A percentile compares a stretch with the other conserved stretches of the same genome.
Evolutionary conservation across 2,113 vertebrate genomes (phyloP).

Genomic region (Mesocricetus auratus): DNA sequence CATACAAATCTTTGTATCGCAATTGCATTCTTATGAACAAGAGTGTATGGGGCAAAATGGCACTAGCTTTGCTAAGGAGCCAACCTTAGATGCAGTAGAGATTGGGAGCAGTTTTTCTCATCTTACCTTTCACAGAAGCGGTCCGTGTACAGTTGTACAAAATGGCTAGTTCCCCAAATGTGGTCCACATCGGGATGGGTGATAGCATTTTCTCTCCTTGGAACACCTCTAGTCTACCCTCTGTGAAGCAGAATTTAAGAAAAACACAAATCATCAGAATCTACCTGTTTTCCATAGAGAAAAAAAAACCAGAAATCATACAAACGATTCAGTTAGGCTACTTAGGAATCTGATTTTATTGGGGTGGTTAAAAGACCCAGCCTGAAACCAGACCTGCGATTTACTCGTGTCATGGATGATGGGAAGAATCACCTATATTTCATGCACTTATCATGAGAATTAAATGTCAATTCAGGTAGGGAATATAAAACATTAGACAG

Average conservation of each 20-base stretch:
- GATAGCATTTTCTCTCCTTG: slow-evolving; percentile 94
- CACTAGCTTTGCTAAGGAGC: not conserved
- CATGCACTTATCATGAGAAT: not conserved
- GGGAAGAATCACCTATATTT: not conserved
- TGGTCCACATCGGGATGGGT: slow-evolving; percentile 92
- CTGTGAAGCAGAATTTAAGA: slow-evolving; percentile 84
- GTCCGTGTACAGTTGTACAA: slow-evolving; percentile 96
- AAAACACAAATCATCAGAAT: slow-evolving; percentile 60
- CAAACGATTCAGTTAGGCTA: not conserved
- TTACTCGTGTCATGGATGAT: not conserved
- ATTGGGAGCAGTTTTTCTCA: not conserved
- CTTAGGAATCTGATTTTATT: not conserved
- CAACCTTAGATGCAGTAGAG: accelerated
- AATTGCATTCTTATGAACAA: slow-evolving; percentile 11
- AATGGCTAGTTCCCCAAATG: slow-evolving; percentile 96
- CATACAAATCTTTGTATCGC: not conserved
- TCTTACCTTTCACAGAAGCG: slow-evolving; percentile 94
- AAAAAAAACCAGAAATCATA: not conserved
- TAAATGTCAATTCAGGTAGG: not conserved
- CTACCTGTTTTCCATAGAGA: not conserved
- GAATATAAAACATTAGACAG: not conserved
- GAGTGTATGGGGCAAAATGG: not conserved
- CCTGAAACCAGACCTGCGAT: not conserved
- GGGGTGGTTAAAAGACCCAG: not conserved
- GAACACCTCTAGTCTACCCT: slow-evolving; percentile 94